Base-by-base conservation (phyloP, 2,888 invertebrate species). In the Crematogaster levior region DNA sequence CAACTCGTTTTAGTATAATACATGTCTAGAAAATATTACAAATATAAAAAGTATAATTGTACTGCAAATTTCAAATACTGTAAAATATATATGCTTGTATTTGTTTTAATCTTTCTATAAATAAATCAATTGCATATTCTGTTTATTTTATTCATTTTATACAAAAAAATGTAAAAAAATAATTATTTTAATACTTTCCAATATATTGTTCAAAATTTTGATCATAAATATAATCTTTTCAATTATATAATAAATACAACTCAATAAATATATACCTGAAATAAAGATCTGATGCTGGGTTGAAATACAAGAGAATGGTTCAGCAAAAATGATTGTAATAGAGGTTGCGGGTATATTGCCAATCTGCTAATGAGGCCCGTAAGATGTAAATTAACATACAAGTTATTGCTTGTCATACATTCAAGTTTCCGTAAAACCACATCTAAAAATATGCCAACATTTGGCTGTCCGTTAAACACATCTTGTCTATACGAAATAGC, bases 271-370 rank as follows among this genome's bases (percentile, higher is more conserved):
- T 93, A 94, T 93, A 98, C 98, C 96, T 98, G 98, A 94, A 97
- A 97, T 86, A 99, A 95, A 4, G 98, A 98, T 93, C 98, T 97
- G 93, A 99, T 97, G 92, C 97, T 97, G 1, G 98, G 98, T 93
- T 98, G 98, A 92, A 98, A 96, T 89, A 98, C 97, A 90, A 97
- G 96, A 94, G 97, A 97, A 84, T 98, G 97, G 92, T 98, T 98
- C 85, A 99, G 96, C 63, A 99, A 95, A 93, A 99, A 97, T 3
- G 98, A 97, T 86, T 98, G 96, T 73, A 99, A 95, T 77, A 99
- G 95, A 7, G 99, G 98, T 89, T 99, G 97, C 0, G 99, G 98
- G 94, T 98, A 97, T 83, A 97, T 96, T 6, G 98, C 97, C 87
- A 99, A 95, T 88, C 98, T 96, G 46, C 98, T 97, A 65, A 99